These are phyloP conservation scores for Ctenopoma multispine DNA, from an alignment of 2,797 vertebrate species.

Conservation along the genomic window DNA sequence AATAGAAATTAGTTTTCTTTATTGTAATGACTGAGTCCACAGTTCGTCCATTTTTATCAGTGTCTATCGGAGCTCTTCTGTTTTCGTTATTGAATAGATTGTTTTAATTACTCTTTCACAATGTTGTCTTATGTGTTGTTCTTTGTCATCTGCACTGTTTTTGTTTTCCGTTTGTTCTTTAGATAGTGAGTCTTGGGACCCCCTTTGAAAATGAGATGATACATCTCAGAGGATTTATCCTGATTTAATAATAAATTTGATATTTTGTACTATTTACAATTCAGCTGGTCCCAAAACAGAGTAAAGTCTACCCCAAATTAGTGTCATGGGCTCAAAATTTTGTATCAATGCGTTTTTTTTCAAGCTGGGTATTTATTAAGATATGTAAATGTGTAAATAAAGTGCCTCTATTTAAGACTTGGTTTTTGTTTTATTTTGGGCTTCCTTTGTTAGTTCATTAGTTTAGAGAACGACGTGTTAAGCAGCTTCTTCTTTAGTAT, in stretches of 20 bases:
- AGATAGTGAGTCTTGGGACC: background rate
- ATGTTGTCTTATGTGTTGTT: background rate
- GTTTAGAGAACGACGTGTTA: too few species aligned
- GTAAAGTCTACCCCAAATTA: constrained; percentile 3
- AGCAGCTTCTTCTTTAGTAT: too few species aligned
- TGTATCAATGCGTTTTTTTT: constrained; percentile 2
- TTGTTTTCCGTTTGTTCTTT: background rate
- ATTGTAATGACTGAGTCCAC: background rate
- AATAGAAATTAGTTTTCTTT: background rate
- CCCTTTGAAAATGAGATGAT: constrained; percentile 1
- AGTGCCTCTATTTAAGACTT: background rate
- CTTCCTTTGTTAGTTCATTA: background rate
- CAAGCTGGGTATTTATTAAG: background rate
- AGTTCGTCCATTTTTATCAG: background rate
- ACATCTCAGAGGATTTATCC: background rate
- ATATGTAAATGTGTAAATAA: constrained; percentile 3
- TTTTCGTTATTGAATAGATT: background rate
- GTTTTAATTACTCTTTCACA: background rate
- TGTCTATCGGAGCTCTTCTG: background rate
- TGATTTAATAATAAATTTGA: constrained; percentile 3
- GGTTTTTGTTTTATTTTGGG: background rate
- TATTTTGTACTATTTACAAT: constrained; percentile 15
- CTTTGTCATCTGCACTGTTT: background rate
- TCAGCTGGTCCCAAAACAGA: constrained; percentile 14
- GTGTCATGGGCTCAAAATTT: background rate